A percentile compares a stretch with the other conserved stretches of the same genome.
Conservation (phyloP, 2,113 vertebrate species). For the Xenopus laevis region DNA sequence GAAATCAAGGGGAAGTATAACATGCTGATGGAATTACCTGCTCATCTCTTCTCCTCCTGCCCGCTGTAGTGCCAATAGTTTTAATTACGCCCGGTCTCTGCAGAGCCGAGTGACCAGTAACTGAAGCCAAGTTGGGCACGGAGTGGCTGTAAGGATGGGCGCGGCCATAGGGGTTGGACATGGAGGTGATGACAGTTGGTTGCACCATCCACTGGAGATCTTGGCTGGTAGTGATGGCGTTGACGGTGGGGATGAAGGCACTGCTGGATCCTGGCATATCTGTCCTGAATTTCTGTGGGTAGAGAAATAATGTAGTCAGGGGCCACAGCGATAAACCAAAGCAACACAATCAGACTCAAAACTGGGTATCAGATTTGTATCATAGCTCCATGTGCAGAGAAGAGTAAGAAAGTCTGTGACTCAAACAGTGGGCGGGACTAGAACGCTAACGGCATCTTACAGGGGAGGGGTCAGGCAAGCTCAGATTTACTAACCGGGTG, state of each 20-base stretch:
- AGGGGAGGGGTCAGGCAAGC: no score
- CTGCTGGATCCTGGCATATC: constrained; percentile 98
- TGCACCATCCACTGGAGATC: constrained; percentile 99
- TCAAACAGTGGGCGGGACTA: no score
- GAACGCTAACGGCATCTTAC: no score
- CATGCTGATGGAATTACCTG: constrained; percentile 69
- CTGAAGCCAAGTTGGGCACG: constrained; percentile 76
- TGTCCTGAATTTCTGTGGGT: constrained; percentile 86
- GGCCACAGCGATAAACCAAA: no score
- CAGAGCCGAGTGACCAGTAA: constrained; percentile 81
- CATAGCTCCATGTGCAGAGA: no score
- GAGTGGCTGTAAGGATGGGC: constrained; percentile 88
- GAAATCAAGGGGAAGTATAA: no score
- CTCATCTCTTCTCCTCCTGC: constrained; percentile 88
- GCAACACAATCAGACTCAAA: no score
- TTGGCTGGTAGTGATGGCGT: constrained; percentile 98
- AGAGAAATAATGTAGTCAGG: no score
- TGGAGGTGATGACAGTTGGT: constrained; percentile 97
- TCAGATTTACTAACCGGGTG: no score
- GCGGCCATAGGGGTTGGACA: constrained; percentile 92
- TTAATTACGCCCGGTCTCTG: constrained; percentile 92
- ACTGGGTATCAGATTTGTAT: no score
- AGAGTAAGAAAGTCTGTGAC: no score
- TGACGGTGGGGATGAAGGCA: constrained; percentile 95
- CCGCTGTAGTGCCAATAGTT: constrained; percentile 87